Percentiles rank a stretch among this genome's conserved stretches.
These are phyloP conservation scores for Sinella curviseta DNA, from an alignment of 1,140 invertebrate species.

Conservation along the genomic window DNA sequence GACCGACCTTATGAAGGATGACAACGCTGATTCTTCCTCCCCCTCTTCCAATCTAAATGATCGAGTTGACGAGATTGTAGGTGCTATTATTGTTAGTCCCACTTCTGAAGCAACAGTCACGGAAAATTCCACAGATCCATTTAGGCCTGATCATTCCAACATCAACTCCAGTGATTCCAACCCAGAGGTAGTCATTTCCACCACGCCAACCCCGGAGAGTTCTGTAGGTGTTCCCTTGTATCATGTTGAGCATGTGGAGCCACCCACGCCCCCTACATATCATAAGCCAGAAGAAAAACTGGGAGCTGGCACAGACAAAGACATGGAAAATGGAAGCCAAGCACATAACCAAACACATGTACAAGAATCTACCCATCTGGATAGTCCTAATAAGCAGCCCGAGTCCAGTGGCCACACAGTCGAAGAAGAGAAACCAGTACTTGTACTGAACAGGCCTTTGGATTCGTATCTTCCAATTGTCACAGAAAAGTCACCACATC, in stretches of 20 bases:
- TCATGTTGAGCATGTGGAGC: conserved; percentile 48
- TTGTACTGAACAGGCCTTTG: background rate
- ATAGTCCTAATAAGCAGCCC: background rate
- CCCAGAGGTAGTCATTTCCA: background rate
- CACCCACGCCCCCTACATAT: conserved; percentile 46
- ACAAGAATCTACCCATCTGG: background rate
- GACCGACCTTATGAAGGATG: conserved; percentile 27
- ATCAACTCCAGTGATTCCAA: background rate
- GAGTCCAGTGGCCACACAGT: background rate
- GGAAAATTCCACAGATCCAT: conserved; percentile 37
- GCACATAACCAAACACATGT: background rate
- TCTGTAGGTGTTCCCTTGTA: conserved; percentile 47
- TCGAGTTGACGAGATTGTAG: conserved; percentile 33
- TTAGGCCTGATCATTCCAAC: background rate
- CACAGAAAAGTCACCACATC: background rate
- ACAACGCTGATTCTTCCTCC: conserved; percentile 30
- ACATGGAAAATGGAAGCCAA: background rate
- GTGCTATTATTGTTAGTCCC: conserved; percentile 28
- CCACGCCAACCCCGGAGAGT: conserved; percentile 31
- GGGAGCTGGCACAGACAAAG: background rate
- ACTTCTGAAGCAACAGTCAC: conserved; percentile 31
- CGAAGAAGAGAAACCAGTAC: background rate
- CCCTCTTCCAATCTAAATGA: conserved; percentile 38
- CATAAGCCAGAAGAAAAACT: conserved; percentile 44
- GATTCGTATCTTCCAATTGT: background rate